Percentiles rank a stretch among this genome's conserved stretches.
Evolutionary conservation across 2,113 vertebrate genomes (phyloP).

Genomic region (Centrocercus urophasianus): DNA sequence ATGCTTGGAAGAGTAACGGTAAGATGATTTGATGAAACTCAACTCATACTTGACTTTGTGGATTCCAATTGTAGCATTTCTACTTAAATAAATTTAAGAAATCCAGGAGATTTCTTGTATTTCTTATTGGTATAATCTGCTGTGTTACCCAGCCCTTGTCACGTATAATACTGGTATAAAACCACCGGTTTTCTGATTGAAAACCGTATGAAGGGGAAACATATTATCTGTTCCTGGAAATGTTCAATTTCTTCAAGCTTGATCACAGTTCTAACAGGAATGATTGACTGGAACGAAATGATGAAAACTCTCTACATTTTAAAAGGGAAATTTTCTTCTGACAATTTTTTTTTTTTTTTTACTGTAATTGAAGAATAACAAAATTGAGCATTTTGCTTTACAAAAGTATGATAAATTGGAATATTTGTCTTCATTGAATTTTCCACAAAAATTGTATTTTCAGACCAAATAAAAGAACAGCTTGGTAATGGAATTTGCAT

Average conservation of each 20-base stretch:
- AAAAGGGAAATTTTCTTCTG: neutral
- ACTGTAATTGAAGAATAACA: neutral
- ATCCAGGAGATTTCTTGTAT: neutral
- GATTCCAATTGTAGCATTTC: too few species aligned
- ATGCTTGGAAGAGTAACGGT: neutral
- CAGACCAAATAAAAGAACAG: neutral
- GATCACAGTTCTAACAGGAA: neutral
- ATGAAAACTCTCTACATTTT: neutral
- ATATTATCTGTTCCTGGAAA: neutral
- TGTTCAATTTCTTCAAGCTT: neutral
- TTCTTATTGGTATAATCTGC: neutral
- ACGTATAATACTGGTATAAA: neutral
- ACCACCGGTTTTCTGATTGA: neutral
- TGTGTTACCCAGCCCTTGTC: neutral
- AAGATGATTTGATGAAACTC: neutral
- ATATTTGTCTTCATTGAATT: neutral
- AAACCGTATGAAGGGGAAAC: neutral
- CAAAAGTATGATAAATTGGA: neutral
- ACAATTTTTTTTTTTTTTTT: neutral
- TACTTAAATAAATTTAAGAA: neutral
- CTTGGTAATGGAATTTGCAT: neutral
- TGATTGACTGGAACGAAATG: neutral
- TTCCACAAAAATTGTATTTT: neutral
- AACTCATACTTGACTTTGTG: neutral
- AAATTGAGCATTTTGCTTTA: neutral